Conservation (phyloP, 2,888 invertebrate species). For the Rosalia funebris region DNA sequence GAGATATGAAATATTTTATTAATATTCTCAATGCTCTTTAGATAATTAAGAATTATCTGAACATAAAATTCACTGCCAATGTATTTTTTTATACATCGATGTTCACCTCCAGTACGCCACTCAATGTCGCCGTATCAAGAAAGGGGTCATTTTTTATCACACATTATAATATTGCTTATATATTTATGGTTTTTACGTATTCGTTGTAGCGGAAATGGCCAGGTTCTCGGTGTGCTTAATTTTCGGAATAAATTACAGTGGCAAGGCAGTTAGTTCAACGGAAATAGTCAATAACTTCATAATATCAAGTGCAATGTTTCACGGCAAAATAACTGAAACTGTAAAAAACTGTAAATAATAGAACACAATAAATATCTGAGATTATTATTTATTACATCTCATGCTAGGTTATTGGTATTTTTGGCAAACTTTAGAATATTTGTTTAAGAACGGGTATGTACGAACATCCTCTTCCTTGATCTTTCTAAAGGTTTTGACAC, state of each 20-base stretch:
- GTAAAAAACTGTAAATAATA: too few relatives aligned
- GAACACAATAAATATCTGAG: too few relatives aligned
- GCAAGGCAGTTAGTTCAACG: not conserved
- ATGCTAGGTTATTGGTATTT: too few relatives aligned
- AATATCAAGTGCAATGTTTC: not conserved
- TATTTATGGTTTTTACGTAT: not conserved
- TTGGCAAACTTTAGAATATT: too few relatives aligned
- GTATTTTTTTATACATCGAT: slow-evolving; percentile 8
- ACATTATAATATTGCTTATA: not conserved
- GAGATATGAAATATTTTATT: too few relatives aligned
- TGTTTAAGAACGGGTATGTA: too few relatives aligned
- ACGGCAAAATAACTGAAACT: not conserved
- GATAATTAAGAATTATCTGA: too few relatives aligned
- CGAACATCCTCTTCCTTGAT: too few relatives aligned
- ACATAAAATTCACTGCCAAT: too few relatives aligned
- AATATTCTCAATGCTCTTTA: too few relatives aligned
- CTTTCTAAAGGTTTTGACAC: too few relatives aligned
- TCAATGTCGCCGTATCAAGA: not conserved
- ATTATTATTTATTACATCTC: too few relatives aligned
- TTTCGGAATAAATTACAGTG: not conserved
- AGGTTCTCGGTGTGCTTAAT: not conserved
- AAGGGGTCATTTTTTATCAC: not conserved
- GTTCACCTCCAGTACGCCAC: not conserved
- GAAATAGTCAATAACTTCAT: not conserved
- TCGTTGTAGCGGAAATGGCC: not conserved